Conservation (phyloP, 2,888 invertebrate genomes). For the Ectemnius continuus region DNA sequence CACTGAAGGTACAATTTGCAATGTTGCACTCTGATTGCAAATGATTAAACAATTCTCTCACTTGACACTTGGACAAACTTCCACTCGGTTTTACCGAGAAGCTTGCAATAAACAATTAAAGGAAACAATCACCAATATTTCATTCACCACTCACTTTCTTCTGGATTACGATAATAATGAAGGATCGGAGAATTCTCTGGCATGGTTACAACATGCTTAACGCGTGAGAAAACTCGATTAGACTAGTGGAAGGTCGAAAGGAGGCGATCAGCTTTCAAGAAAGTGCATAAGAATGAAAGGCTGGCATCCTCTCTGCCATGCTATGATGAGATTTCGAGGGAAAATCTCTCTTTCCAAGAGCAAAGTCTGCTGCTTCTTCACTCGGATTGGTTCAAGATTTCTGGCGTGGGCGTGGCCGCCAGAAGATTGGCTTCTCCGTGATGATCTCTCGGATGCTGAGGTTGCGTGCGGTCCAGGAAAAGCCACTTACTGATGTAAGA, state of each 20-base stretch:
- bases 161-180: no score
- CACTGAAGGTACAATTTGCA: no score
- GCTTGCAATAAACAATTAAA: no score
- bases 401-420: slow-evolving; percentile 66
- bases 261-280: slow-evolving; percentile 23
- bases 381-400: slow-evolving; percentile 65
- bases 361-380: slow-evolving; percentile 51
- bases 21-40: background rate
- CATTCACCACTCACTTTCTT: no score
- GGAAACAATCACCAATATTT: no score
- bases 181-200: background rate
- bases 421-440: slow-evolving; percentile 61
- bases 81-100: no score
- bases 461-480: slow-evolving; percentile 20
- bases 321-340: slow-evolving; percentile 51
- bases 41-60: background rate
- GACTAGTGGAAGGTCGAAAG: background rate
- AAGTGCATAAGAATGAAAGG: slow-evolving; percentile 52
- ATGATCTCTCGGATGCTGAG: slow-evolving; percentile 64
- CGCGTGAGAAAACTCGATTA: background rate
- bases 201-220: background rate
- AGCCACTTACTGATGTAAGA: background rate
- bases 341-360: slow-evolving; percentile 36
- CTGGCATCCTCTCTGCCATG: slow-evolving; percentile 42
- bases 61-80: background rate